Evolutionary conservation across 2,797 vertebrate species (phyloP), one percentile per base, ranked within the genome.

Genomic region (Cyprinella venusta): DNA sequence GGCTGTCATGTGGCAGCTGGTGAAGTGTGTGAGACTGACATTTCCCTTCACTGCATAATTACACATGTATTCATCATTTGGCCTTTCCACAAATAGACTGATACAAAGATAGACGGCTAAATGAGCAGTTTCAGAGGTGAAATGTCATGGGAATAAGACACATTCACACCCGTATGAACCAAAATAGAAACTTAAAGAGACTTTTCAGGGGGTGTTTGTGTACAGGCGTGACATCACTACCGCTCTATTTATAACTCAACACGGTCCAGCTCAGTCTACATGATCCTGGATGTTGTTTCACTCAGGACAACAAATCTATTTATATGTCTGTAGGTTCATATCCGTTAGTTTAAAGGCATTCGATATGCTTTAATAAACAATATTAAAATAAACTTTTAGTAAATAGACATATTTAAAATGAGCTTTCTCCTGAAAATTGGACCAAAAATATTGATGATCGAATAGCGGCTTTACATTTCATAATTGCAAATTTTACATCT

Each of bases 121-220:
- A 82, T 65, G 61, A 76, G 63, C 18, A 26, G 33, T 70, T 83
- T 30, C 7, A 45, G 45, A 69, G 52, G 65, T 19, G 18, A 70
- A 40, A 54, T 9, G 15, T 56, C 61, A 75, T 30, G 9, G 33
- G 45, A 82, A 54, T 40, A 40, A 40, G 24, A 76, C 71, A 30
- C 38, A 64, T 54, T 26, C 19, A 64, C 45, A 42, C 61, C 18
- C 7, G 8, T 0, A 19, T 6, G 26, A 50, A 26, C 74, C 26
- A 38, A 70, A 83, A 83, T 83, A 83, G 81, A 48, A 69, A 48
- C 36, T 21, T 52, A n/a, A 61, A 26, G 54, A 70, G 21, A 74
- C 40, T 42, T 45, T 21, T 59, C 15, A 6, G 6, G 5, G 61
- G n/a, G 30, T 65, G n/a, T 76, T 76, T 78, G 54, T 70, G 26